These are phyloP conservation scores for Cheilosia grossa DNA, from an alignment of 2,888 invertebrate genomes.

Conservation along the genomic window DNA sequence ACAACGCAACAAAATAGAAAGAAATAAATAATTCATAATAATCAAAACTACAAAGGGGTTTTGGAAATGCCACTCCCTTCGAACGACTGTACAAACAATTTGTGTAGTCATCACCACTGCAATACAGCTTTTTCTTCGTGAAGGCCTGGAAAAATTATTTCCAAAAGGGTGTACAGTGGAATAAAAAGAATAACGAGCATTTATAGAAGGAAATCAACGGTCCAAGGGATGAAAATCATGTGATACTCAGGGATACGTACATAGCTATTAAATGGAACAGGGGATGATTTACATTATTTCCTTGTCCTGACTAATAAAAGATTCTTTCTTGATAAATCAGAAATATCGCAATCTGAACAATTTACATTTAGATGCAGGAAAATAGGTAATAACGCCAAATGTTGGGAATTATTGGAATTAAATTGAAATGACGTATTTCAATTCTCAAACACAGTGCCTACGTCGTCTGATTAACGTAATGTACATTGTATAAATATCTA, in stretches of 20 bases:
- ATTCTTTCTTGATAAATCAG: not conserved
- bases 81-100: constrained; percentile 17
- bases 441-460: too few species aligned
- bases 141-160: constrained; percentile 5
- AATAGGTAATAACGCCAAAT: not conserved
- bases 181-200: constrained; percentile 9
- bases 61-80: constrained; percentile 51
- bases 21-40: not conserved
- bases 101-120: constrained; percentile 16
- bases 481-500: too few species aligned
- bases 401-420: too few species aligned
- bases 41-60: not conserved
- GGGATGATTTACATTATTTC: constrained; percentile 13
- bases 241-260: constrained; percentile 3
- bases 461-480: too few species aligned
- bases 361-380: not conserved
- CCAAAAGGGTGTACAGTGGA: not conserved
- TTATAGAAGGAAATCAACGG: not conserved
- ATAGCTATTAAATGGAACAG: constrained; percentile 27
- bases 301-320: not conserved
- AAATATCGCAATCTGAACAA: not conserved
- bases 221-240: constrained; percentile 27
- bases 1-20: not conserved
- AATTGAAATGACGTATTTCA: too few species aligned
- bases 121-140: constrained; percentile 3